Evolutionary conservation across 2,797 vertebrate genomes (phyloP).

Genomic region (Arrhamphus sclerolepis): DNA sequence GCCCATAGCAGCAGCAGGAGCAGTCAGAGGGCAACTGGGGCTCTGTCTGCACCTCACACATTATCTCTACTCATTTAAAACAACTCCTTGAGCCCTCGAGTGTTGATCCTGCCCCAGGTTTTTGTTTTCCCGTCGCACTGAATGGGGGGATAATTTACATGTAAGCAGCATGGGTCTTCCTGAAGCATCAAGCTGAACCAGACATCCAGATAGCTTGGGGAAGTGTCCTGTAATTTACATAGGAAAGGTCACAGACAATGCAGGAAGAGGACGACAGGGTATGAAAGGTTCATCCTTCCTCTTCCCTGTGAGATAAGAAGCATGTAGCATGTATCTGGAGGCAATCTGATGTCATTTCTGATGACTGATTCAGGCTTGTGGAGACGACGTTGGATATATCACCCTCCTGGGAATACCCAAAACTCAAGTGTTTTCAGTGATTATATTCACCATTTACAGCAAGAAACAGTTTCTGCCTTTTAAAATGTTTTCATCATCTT

Average conservation of each 20-base stretch:
- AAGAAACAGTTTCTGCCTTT: too few species aligned
- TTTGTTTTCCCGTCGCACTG: conserved; percentile 31
- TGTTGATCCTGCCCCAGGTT: conserved; percentile 23
- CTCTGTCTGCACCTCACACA: conserved; percentile 39
- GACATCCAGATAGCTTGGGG: conserved; percentile 22
- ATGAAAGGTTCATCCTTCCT: conserved; percentile 58
- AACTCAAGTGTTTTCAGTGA: conserved; percentile 30
- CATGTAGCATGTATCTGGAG: conserved; percentile 40
- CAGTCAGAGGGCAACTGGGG: conserved; percentile 57
- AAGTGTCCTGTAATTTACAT: conserved; percentile 65
- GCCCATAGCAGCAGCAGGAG: conserved; percentile 64
- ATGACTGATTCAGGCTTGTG: conserved; percentile 53
- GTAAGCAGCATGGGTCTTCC: conserved; percentile 18
- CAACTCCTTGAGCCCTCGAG: conserved; percentile 43
- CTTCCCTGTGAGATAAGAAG: conserved; percentile 69
- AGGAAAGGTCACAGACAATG: conserved; percentile 67
- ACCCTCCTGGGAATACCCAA: conserved; percentile 50
- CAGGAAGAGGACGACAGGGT: conserved; percentile 44
- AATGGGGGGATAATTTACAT: conserved; percentile 30
- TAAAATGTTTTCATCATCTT: too few species aligned
- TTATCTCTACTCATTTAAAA: conserved; percentile 43
- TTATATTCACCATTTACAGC: too few species aligned
- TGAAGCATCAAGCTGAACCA: conserved; percentile 17
- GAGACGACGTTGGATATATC: conserved; percentile 28
- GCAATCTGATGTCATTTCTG: conserved; percentile 54